Base-by-base conservation (phyloP, 2,888 invertebrate species). In the Acanthosepion lycidas region DNA sequence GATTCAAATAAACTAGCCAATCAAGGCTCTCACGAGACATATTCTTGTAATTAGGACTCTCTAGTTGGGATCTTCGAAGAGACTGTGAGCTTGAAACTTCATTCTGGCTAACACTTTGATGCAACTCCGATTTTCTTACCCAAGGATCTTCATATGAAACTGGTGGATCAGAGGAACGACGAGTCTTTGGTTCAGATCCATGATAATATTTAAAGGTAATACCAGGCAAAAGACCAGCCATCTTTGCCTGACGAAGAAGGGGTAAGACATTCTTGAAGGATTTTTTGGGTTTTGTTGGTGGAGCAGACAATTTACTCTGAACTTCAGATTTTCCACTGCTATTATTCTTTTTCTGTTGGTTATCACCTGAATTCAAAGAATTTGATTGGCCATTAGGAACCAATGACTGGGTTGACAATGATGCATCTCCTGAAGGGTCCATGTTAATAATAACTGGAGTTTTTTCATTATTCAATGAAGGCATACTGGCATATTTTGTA, bases 1-100 rank as follows among this genome's bases (percentile, higher is more conserved):
- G 95, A 94, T 96, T 97, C 8, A 96, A 95, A 95, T 96, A 97
- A 28, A 97, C 97, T 91, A 96, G 94, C 96, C 96, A 97, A 95
- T 97, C 96, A 78, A 96, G 95, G 94, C 96, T 96, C 91, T 96
- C 96, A 91, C 95, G 95, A 91, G 96, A 94, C 48, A 95, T 94
- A 78, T 95, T 94, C 42, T 95, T 95, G 23, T 95, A 93, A 26
- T 93, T 93, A 20, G 93, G 93, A n/a, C 93, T 93, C 48, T 93
- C 93, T 28, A 93, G 93, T 18, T 53, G 93, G 6, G 51, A 93
- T 28, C 93, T 51, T 93, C 93, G 51, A 53, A 53, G 49, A 20
- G 93, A 93, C 15, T 93, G 53, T 33, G 78, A 78, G 53, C 26
- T 53, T n/a, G 93, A 93, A 28, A 93, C 93, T 53, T 93, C 93